phyloP scores from a whole-genome alignment of 2,113 vertebrate species.

The Eclectus roratus region DNA sequence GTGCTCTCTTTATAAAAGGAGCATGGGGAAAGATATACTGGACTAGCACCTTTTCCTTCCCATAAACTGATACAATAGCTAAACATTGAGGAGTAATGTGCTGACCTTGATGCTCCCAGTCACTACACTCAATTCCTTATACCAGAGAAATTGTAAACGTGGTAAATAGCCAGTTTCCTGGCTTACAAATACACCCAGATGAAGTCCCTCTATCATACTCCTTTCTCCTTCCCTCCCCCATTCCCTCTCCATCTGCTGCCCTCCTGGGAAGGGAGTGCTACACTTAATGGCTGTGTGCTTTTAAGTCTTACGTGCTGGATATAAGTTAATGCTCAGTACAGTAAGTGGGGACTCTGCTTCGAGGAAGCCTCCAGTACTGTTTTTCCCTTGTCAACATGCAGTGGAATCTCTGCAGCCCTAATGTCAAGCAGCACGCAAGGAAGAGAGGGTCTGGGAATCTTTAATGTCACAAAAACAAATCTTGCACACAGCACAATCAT shows the following conservation, averaged over 20 bases:
- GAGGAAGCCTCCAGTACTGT: neutral
- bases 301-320: slow-evolving; percentile 39
- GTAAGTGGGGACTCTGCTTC: neutral
- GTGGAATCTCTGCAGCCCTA: neutral
- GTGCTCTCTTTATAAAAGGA: neutral
- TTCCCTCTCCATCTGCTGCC: slow-evolving; percentile 11
- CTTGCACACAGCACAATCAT: neutral
- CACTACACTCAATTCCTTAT: slow-evolving; percentile 41
- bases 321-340: slow-evolving; percentile 14
- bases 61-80: slow-evolving; percentile 31
- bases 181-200: slow-evolving; percentile 11
- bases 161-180: slow-evolving; percentile 43
- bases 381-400: neutral
- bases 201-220: neutral
- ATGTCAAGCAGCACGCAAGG: neutral
- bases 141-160: slow-evolving; percentile 8
- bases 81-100: slow-evolving; percentile 53
- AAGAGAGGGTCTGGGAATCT: neutral
- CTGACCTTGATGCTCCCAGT: slow-evolving; percentile 21
- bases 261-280: slow-evolving; percentile 38
- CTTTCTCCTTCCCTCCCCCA: neutral
- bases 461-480: neutral
- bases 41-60: neutral
- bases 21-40: neutral
- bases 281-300: slow-evolving; percentile 17